Base-by-base conservation (phyloP, 1,140 invertebrate species). In the Pseudobourletiella spinata region DNA sequence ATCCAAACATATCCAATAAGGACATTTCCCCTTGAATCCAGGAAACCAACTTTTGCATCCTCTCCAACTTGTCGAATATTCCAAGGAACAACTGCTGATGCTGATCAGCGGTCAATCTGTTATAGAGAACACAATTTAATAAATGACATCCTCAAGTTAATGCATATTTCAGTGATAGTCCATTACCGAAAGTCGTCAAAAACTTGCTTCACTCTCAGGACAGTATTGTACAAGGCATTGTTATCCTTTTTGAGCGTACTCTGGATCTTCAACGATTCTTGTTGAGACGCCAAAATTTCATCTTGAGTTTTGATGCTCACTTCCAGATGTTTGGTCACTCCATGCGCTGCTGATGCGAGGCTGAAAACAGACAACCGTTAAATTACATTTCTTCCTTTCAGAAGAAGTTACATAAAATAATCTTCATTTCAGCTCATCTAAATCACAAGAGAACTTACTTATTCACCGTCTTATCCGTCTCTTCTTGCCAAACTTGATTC, bases 401-500 rank as follows among this genome's bases (percentile, higher is more conserved):
- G n/a, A n/a, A n/a, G n/a, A n/a, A n/a, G n/a, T n/a, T n/a, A n/a
- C n/a, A n/a, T n/a, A n/a, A n/a, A n/a, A n/a, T n/a, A n/a, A n/a
- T n/a, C n/a, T n/a, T n/a, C n/a, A n/a, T n/a, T n/a, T n/a, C n/a
- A n/a, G n/a, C n/a, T n/a, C n/a, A n/a, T n/a, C n/a, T n/a, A n/a
- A n/a, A n/a, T n/a, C n/a, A n/a, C n/a, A n/a, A n/a, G 8, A 39
- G 32, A 39, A 11, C 32, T 39, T 39, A 78, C 76, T 71, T 64
- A 59, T 75, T 72, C 20, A 84, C 79, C 1, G 79, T 80, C 16
- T 76, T 76, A 28, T 83, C 77, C 29, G 83, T 84, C 59, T 80
- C 76, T 63, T 80, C 74, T 62, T 85, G 82, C 84, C 85, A 86
- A 30, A 81, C 71, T 73, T 85, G 81, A 29, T 79, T 79, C 71